Conservation (phyloP, 2,797 vertebrate species). For the Coracias cyanogaster region DNA sequence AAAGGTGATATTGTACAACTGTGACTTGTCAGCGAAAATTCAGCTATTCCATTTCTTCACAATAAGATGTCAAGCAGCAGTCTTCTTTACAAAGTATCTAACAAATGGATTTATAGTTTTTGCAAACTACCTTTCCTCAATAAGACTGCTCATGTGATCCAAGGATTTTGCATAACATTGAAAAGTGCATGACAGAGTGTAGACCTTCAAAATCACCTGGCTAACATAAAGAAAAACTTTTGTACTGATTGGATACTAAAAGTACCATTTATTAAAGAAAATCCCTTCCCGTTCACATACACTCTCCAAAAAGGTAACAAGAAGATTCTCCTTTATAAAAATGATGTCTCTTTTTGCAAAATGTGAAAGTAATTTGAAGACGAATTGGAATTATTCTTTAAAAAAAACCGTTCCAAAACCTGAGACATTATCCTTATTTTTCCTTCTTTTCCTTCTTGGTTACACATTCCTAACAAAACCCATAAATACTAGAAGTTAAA, state of each 20-base stretch:
- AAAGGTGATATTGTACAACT: neutral
- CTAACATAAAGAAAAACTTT: neutral
- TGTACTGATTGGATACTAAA: neutral
- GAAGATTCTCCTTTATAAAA: neutral
- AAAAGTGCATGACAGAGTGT: neutral
- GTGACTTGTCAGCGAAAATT: neutral
- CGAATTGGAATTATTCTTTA: neutral
- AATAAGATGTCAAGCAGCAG: neutral
- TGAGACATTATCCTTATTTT: neutral
- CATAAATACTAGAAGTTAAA: neutral
- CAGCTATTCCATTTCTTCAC: neutral
- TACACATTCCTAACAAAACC: neutral
- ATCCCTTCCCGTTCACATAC: neutral
- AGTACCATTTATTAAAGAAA: neutral
- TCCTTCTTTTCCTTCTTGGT: neutral
- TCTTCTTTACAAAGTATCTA: neutral
- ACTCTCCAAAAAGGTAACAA: neutral
- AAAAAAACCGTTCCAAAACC: neutral
- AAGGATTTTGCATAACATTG: neutral
- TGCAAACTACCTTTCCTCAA: neutral
- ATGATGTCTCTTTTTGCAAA: neutral
- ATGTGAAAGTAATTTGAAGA: neutral
- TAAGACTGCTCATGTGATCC: neutral
- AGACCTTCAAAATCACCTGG: neutral
- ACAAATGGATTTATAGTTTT: conserved; percentile 8